Evolutionary conservation across 2,888 invertebrate genomes (phyloP), one percentile per base, ranked within the genome.

Genomic region (Eurytoma adleriae): DNA sequence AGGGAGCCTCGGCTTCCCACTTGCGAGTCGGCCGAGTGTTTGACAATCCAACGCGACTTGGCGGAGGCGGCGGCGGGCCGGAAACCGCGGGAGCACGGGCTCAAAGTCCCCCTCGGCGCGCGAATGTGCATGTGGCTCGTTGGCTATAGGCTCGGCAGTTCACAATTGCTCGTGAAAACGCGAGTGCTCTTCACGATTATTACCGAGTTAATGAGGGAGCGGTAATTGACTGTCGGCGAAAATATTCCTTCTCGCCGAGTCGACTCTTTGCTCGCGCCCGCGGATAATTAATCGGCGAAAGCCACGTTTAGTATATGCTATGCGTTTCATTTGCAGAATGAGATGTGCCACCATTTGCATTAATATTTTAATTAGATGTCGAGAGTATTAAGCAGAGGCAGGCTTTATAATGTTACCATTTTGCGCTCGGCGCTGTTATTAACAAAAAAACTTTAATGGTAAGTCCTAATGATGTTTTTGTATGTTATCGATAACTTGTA

Each of bases 171-270:
- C 83, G 83, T 82, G 83, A 85, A 85, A 84, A 85, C 10, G 40
- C 40, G 83, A 83, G 83, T 73, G 79, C 83, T 82, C 79, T 82
- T 76, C 81, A 68, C 81, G 82, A 76, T 87, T 86, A 87, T 87
- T 86, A 83, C 85, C 83, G 86, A 86, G 89, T 89, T 89, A 89
- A 89, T 88, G 88, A 89, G 87, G 84, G 85, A 87, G 85, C 84
- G 86, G 86, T 89, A 89, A 89, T 89, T 89, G 88, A 88, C 87
- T 88, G 88, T 82, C 88, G 12, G 87, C 84, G 84, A 57, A 50
- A 50, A n/a, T 2, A 27, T n/a, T 54, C 12, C 54, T 72, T 27
- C n/a, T 18, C 27, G 52, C 18, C 61, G 59, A 20, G 16, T 10
- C 20, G n/a, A 54, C 54, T n/a, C 48, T n/a, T n/a, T 48, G 48